Base-by-base conservation (phyloP, 1,140 invertebrate species). In the Drosophila serrata region DNA sequence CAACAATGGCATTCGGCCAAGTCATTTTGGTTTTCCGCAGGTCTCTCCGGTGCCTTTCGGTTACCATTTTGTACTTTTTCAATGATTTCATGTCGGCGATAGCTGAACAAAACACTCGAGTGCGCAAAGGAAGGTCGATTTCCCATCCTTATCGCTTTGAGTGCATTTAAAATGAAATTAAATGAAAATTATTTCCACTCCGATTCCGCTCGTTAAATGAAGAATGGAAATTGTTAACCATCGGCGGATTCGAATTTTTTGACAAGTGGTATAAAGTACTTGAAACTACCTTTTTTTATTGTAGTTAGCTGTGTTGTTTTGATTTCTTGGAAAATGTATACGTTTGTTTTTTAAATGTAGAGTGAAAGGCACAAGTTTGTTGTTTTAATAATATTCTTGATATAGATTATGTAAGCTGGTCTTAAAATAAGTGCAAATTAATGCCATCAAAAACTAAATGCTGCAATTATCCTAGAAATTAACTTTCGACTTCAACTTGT, bases 161-260 rank as follows among this genome's bases (percentile, higher is more conserved):
- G 68, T 82, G 79, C 78, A 81, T 81, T 81, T 81, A 76, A 81
- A 81, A 74, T 70, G 68, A 82, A 82, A 82, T 82, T 82, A 80
- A 80, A 81, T 80, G 59, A 75, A 60, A 80, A 69, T 81, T 73
- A 61, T 64, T 77, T 77, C 55, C 74, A 58, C 49, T 61, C 60
- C 49, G 48, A 51, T 48, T 65, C 51, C 48, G 56, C 22, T 72
- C 31, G 61, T 59, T 49, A 35, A 70, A 58, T 40, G 27, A 40
- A 48, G 40, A 37, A n/a, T 48, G 49, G 13, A 39, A 31, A 37
- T 39, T 39, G 33, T 24, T 65, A 35, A 42, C 61, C 33, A 53
- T n/a, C 29, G 13, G 27, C 35, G 33, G 40, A 46, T 65, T 68
- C 11, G 17, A 40, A 29, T 48, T 48, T 48, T 48, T 48, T 8